Percentiles rank a stretch among this genome's conserved stretches.
Evolutionary conservation across 30 jellyfish, hydroid and myxozoan species (phyloP).

Genomic region (Chrysaora quinquecirrha): DNA sequence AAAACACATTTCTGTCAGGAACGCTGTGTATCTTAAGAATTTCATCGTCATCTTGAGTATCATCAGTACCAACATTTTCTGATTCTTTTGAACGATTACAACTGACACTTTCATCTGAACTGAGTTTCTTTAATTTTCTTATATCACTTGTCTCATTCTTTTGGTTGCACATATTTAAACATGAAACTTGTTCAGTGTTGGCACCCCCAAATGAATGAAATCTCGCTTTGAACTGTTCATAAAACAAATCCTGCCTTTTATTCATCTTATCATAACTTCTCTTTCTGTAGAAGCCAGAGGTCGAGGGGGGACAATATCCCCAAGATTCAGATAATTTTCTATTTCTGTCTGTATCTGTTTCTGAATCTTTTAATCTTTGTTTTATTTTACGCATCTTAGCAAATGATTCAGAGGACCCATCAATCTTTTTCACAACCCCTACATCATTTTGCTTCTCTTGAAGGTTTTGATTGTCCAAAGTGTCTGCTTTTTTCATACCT

Average conservation of each 20-base stretch:
- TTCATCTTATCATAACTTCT: slow-evolving; percentile 76
- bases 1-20: slow-evolving; percentile 77
- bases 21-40: slow-evolving; percentile 59
- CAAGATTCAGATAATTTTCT: slow-evolving; percentile 57
- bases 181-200: slow-evolving; percentile 10
- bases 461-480: not conserved
- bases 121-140: not conserved
- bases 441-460: not conserved
- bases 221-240: slow-evolving; percentile 84
- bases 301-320: slow-evolving; percentile 85
- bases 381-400: not conserved
- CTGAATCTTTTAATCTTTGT: not conserved
- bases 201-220: slow-evolving; percentile 35
- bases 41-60: slow-evolving; percentile 3
- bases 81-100: not conserved
- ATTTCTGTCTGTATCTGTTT: not conserved
- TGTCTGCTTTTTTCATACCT: not conserved
- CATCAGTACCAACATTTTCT: not conserved
- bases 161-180: slow-evolving; percentile 5
- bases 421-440: not conserved
- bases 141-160: not conserved
- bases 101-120: not conserved
- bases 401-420: not conserved
- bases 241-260: slow-evolving; percentile 69
- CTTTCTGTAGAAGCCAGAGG: slow-evolving; percentile 55